Percentiles rank a stretch among this genome's conserved stretches.
These are phyloP conservation scores for Drosophila grimshawi DNA, from an alignment of 1,140 invertebrate genomes.

Conservation along the genomic window DNA sequence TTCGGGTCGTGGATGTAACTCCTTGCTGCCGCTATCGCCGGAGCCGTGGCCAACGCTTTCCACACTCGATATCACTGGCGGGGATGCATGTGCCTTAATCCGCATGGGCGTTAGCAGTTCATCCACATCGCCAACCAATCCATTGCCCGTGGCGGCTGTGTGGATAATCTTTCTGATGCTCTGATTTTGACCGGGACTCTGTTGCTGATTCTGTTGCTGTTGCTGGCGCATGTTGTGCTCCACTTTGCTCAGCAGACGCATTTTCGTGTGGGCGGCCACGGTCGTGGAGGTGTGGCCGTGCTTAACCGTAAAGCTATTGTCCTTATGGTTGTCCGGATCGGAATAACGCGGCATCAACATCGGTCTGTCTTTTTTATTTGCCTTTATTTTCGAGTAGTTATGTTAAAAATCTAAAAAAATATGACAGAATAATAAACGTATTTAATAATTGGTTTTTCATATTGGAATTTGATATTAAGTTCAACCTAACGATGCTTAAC, in stretches of 20 bases:
- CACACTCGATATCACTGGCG: conserved; percentile 12
- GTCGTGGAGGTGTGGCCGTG: conserved; percentile 46
- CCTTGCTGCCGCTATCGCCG: conserved; percentile 16
- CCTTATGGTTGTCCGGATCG: conserved; percentile 50
- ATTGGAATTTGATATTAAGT: too few relatives aligned
- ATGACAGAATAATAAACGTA: neutral
- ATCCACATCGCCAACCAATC: conserved; percentile 75
- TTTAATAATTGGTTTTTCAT: too few relatives aligned
- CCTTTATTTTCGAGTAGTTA: neutral
- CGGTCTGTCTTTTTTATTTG: conserved; percentile 16
- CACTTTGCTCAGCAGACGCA: conserved; percentile 70
- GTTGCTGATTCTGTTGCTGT: conserved; percentile 22
- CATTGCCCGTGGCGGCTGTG: conserved; percentile 67
- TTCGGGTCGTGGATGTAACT: conserved; percentile 53
- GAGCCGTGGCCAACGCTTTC: neutral
- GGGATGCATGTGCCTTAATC: conserved; percentile 37
- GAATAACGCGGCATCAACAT: conserved; percentile 70
- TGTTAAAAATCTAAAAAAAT: conserved; percentile 24
- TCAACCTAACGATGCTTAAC: neutral
- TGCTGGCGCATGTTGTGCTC: conserved; percentile 73
- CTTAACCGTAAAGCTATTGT: conserved; percentile 27
- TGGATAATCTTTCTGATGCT: conserved; percentile 66
- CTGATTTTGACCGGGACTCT: conserved; percentile 49
- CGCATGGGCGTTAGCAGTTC: conserved; percentile 72
- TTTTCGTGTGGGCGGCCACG: conserved; percentile 72